Conservation (phyloP, 2,113 vertebrate genomes). For the Progne subis region DNA sequence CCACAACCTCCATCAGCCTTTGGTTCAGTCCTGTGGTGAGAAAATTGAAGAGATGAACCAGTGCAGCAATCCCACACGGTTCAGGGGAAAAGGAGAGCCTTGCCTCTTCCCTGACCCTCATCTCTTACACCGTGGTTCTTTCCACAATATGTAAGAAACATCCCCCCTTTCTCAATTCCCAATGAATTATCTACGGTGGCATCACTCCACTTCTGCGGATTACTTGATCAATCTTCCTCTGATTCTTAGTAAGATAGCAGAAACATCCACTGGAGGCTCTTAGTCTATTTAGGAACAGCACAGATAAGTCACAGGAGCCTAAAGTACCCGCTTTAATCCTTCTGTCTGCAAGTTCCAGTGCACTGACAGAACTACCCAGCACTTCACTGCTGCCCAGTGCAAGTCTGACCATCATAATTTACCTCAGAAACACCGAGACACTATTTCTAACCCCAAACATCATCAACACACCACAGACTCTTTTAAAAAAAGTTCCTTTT, state of each 20-base stretch:
- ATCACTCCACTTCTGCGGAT: background rate
- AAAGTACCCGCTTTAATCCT: background rate
- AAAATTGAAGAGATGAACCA: background rate
- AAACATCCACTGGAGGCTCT: background rate
- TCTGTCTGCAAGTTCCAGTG: background rate
- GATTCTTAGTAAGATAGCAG: background rate
- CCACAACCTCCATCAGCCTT: background rate
- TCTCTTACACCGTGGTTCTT: background rate
- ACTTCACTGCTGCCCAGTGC: background rate
- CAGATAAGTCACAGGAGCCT: background rate
- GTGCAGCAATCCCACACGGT: background rate
- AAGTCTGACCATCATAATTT: background rate
- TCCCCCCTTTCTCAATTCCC: background rate
- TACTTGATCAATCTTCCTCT: background rate
- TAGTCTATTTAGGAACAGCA: background rate
- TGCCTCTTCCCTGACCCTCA: background rate
- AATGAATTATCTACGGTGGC: background rate
- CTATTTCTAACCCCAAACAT: background rate
- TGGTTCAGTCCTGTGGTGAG: background rate
- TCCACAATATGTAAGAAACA: background rate
- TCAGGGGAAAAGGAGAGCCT: background rate
- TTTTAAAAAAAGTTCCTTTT: background rate
- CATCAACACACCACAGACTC: background rate
- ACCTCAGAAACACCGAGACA: background rate
- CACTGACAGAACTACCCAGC: background rate